Evolutionary conservation across 2,888 invertebrate species (phyloP), one percentile per base, ranked within the genome.

Genomic region (Drosophila lutescens): DNA sequence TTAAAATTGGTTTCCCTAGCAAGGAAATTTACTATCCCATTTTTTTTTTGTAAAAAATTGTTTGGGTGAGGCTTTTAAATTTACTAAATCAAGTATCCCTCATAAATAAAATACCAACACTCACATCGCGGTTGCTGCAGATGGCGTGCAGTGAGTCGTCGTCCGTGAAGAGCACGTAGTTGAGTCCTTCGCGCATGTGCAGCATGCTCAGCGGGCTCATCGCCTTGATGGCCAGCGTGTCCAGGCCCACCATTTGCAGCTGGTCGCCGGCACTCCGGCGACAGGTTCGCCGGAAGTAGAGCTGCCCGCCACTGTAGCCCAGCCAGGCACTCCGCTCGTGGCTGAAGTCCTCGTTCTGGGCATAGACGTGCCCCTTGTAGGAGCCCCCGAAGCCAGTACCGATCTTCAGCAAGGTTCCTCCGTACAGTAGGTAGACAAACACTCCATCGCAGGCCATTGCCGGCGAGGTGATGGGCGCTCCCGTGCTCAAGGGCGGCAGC

Each of bases 381-480:
- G 99, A 98, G 76, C 97, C 97, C 54, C 97, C 97, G 91, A 97
- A 98, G 8, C 99, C 99, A 55, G 98, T 97, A 17, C 99, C 99
- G 73, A 99, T 95, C 93, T 99, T 99, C 74, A 97, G 94, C 49
- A 99, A 93, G 1, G 98, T 97, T 83, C 95, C 95, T 10, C 95
- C 95, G 34, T 97, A 95, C 84, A 97, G 95, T 32, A 99, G 93
- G 92, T 98, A 99, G 57, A 99, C 93, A 92, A 95, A 98, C 76
- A 95, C 95, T 10, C 99, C 99, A 92, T 99, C 98, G 77, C 97
- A 97, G 8, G 97, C 96, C 88, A 98, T 93, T 4, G 96, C 95
- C 56, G 92, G 91, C 32, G 86, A 77, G 12, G 62, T 72, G 4
- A 41, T 13, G 2, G 66, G 32, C 1, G 43, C 15, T 1, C 53